Evolutionary conservation across 1,140 invertebrate species (phyloP), one percentile per base, ranked within the genome.

Genomic region (Phenacoccus solenopsis): DNA sequence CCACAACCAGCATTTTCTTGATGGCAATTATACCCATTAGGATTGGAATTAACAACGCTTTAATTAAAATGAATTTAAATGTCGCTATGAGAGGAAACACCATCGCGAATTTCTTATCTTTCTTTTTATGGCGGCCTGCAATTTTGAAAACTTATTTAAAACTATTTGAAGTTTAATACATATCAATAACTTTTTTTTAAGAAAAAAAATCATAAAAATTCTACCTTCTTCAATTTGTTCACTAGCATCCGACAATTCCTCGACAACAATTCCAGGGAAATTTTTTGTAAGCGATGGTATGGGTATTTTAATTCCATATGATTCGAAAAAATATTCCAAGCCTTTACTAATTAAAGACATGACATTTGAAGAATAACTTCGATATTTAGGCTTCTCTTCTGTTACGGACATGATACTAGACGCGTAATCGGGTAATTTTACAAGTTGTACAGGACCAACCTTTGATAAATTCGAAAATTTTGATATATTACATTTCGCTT

Each of bases 1-100:
- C 85, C 0, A 87, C 72, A 1, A 88, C 76, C 9, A 88, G 76
- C 9, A 89, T 76, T 72, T 88, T 89, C 78, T 89, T 89, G 70
- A 88, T 86, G 73, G 87, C 81, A 70, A 88, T 80, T 0, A 88
- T 83, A 1, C 82, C 81, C 2, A 87, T 76, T 12, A 88, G 80
- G 12, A 87, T 82, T 0, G 87, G 84, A 4, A 86, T 77, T 1
- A 88, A 76, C 57, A 87, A 73, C 7, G 86, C 74, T 71, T 87
- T 88, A 1, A 85, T 77, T 20, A 73, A 22, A 12, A 72, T 68
- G 28, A 74, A 73, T 77, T 88, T 88, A 59, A 87, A 72, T 0
- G 85, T 76, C 22, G 86, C 84, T 25, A 87, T 72, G 13, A 88
- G 73, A 0, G 86, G 85, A 0, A 87, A 75, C 35, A 87, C 80